These are phyloP conservation scores for Saguinus oedipus DNA, from an alignment of 2,797 vertebrate species.

Conservation along the genomic window DNA sequence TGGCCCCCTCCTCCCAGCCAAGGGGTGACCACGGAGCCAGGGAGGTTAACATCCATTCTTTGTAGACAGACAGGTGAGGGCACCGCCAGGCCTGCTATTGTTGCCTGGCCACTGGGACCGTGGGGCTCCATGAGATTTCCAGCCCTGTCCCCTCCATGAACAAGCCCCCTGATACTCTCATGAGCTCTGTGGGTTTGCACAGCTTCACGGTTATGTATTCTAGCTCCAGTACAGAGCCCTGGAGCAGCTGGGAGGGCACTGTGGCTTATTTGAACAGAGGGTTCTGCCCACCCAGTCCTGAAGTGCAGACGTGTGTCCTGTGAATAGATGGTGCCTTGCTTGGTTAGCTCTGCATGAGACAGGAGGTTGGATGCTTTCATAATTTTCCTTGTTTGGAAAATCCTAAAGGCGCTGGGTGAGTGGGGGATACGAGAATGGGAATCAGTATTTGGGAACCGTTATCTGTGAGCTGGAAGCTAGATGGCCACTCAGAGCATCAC, in stretches of 20 bases:
- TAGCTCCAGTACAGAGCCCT: background rate
- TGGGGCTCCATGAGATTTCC: background rate
- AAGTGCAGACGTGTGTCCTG: fast-evolving
- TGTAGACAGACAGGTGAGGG: background rate
- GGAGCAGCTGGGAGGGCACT: fast-evolving
- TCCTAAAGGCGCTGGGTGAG: background rate
- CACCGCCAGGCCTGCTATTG: no score
- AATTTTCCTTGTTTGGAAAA: background rate
- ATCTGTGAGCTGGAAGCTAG: background rate
- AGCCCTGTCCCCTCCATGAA: background rate
- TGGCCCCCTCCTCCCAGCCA: background rate
- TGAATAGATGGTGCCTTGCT: background rate
- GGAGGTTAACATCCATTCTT: background rate
- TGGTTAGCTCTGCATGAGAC: background rate
- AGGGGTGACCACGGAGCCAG: background rate
- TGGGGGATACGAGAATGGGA: background rate
- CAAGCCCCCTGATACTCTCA: background rate
- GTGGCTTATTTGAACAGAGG: background rate
- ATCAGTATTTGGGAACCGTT: background rate
- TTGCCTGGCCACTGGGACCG: background rate
- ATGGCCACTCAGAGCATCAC: background rate
- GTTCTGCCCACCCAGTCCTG: background rate
- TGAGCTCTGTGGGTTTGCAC: background rate
- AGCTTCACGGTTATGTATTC: background rate
- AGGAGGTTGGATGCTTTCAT: background rate